Base-by-base conservation (phyloP, 2,888 invertebrate species). In the Oscheius onirici region DNA sequence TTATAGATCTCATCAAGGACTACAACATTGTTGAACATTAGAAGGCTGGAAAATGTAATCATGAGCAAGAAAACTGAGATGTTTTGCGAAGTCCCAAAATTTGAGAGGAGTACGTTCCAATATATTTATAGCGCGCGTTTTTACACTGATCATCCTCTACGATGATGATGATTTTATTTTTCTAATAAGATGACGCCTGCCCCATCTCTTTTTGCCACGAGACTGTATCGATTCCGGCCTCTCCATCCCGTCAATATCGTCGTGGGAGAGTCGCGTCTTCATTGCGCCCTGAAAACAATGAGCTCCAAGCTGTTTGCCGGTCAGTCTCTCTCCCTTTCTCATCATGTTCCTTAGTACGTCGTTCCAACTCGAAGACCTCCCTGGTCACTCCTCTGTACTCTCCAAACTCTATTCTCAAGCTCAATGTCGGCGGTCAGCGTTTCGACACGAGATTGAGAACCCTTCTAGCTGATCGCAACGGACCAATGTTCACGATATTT, bases 371-470 rank as follows among this genome's bases (percentile, higher is more conserved):
- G 8, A 63, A 63, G 49, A 49, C 63, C 13, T 44, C 63, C 10
- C 22, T 63, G 63, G 49, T 28, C 10, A 20, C 49, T 15, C 63
- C 63, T 15, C 49, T 28, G 17, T 63, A 49, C 26, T 46, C 46
- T 15, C 63, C 63, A 1, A 49, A 63, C n/a, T 63, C 63, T n/a
- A 63, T 63, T 26, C 13, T 63, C 26, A 46, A 49, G 10, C 63
- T 63, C 49, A 63, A 63, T 26, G 63, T 63, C 1, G 63, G 63
- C 1, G 63, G 63, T 11, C n/a, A 17, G 13, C 63, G 63, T 8
- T 69, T 58, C 46, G 69, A 69, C 40, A 69, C 69, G 13, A 40
- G 52, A 1, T 49, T 69, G n/a, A n/a, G 69, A 13, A 69, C 69
- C 22, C 58, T 69, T 24, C 49, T 69, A 28, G 60, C 51, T 10